phyloP scores from a whole-genome alignment of 2,113 vertebrate genomes.

The Lophotis ruficrista region DNA sequence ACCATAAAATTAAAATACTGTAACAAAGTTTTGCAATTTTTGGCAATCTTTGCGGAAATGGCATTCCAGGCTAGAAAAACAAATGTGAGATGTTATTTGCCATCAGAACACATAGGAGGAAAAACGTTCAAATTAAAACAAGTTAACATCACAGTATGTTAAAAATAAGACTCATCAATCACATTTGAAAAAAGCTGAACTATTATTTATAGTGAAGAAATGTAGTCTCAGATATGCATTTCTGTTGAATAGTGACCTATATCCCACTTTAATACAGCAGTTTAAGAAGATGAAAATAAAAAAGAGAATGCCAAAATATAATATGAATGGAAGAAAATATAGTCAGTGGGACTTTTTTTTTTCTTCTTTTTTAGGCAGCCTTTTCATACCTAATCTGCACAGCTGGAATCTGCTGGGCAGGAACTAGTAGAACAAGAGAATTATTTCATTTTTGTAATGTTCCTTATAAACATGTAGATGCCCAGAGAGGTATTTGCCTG shows the following conservation, averaged over 20 bases:
- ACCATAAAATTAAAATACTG: slow-evolving; percentile 41
- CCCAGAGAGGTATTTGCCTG: background rate
- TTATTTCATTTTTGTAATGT: background rate
- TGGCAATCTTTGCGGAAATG: slow-evolving; percentile 29
- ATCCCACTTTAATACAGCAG: background rate
- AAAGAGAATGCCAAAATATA: background rate
- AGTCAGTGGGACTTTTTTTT: background rate
- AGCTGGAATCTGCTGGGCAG: background rate
- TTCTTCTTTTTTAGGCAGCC: background rate
- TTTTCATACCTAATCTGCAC: background rate
- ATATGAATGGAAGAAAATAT: background rate
- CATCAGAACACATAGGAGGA: background rate
- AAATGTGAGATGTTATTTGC: background rate
- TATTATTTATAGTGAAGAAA: background rate
- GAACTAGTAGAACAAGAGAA: background rate
- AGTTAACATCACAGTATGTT: slow-evolving; percentile 35
- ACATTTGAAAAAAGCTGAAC: background rate
- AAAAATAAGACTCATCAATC: slow-evolving; percentile 53
- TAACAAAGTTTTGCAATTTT: slow-evolving; percentile 44
- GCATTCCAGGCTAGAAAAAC: slow-evolving; percentile 38
- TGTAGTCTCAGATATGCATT: background rate
- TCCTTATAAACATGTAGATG: background rate
- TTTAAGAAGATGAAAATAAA: background rate
- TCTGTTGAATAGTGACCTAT: background rate
- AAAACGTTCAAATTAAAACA: background rate